These are phyloP conservation scores for Anser cygnoides DNA, from an alignment of 2,113 vertebrate genomes.

Conservation along the genomic window DNA sequence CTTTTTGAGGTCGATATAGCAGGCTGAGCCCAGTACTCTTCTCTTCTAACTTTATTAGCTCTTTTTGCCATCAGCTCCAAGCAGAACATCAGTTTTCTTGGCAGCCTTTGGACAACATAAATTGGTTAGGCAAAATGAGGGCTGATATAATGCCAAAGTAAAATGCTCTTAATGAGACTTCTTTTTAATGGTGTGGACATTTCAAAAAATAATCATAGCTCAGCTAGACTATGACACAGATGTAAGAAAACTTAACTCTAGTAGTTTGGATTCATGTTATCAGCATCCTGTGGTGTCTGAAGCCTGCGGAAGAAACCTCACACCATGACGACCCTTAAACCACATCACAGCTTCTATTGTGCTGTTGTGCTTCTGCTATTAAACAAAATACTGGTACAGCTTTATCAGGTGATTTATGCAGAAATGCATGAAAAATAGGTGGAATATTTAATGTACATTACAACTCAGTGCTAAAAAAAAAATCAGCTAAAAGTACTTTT, in stretches of 20 bases:
- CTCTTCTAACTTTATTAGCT: neutral
- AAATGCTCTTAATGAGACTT: neutral
- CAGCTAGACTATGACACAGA: neutral
- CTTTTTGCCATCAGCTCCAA: neutral
- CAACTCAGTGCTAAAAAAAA: neutral
- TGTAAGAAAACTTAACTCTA: neutral
- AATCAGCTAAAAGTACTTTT: neutral
- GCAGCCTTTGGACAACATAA: neutral
- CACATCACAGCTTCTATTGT: neutral
- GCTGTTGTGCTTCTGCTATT: neutral
- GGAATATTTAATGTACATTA: neutral
- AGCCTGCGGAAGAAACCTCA: neutral
- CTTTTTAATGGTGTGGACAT: neutral
- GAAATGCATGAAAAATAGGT: neutral
- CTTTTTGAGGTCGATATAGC: fast-evolving
- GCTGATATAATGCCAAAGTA: neutral
- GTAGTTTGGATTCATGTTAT: neutral
- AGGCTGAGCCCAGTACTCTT: fast-evolving
- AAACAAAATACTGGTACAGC: neutral
- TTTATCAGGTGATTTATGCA: neutral
- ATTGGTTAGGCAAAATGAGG: neutral
- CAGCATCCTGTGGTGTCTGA: neutral
- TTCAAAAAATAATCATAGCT: neutral
- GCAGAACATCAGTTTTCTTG: neutral
- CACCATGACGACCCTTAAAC: neutral